Conservation (phyloP, 2,113 vertebrate species). For the Sceloporus tristichus region DNA sequence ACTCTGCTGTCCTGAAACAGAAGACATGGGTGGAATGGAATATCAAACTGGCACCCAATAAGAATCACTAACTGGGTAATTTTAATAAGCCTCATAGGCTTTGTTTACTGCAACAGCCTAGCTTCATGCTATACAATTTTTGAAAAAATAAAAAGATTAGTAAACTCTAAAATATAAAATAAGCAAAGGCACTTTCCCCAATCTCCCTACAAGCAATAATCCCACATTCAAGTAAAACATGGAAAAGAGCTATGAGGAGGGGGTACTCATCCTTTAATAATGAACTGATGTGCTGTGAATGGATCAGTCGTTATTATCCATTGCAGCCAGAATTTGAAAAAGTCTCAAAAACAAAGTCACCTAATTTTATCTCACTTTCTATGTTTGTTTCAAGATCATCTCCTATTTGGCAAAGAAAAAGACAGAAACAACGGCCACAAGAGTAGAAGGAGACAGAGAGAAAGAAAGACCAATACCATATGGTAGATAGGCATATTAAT, state of each 20-base stretch:
- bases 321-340: conserved; percentile 25
- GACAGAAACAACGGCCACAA: neutral
- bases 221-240: neutral
- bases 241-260: neutral
- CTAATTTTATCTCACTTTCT: conserved; percentile 21
- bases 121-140: neutral
- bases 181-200: neutral
- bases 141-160: neutral
- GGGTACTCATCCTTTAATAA: conserved; percentile 2
- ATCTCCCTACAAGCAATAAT: neutral
- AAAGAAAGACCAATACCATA: conserved; percentile 73
- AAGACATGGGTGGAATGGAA: neutral
- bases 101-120: neutral
- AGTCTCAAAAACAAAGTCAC: conserved; percentile 10
- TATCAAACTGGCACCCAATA: conserved; percentile 10
- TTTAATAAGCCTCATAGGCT: neutral
- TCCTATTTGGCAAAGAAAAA: conserved; percentile 52
- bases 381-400: conserved; percentile 24
- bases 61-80: neutral
- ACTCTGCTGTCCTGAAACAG: neutral
- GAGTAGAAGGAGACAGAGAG: conserved; percentile 2
- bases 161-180: neutral
- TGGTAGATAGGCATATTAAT: conserved; percentile 78
- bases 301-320: conserved; percentile 42
- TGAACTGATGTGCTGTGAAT: conserved; percentile 20